A percentile compares a stretch with the other conserved stretches of the same genome.
phyloP scores from a whole-genome alignment of 2,797 vertebrate species.

The Muscicapa comitata region DNA sequence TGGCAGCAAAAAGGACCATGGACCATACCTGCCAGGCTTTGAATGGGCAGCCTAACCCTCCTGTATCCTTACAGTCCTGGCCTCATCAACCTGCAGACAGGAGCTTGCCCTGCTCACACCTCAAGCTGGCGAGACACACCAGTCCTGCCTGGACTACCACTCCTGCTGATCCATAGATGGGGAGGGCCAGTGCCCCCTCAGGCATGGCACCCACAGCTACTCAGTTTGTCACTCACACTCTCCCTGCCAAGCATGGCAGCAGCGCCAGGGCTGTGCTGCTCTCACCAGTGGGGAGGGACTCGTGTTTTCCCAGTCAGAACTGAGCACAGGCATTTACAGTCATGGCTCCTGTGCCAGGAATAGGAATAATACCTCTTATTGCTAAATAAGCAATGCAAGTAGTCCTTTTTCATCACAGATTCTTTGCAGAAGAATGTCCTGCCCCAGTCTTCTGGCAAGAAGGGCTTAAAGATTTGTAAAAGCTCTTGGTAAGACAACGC shows the following conservation, averaged over 20 bases:
- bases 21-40: too few species aligned
- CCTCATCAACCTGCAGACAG: neutral
- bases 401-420: neutral
- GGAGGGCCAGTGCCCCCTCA: neutral
- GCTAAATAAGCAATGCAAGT: neutral
- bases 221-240: accelerated
- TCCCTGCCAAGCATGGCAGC: neutral
- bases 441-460: neutral
- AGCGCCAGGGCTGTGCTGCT: neutral
- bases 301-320: accelerated
- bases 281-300: accelerated
- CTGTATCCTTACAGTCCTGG: too few species aligned
- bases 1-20: neutral
- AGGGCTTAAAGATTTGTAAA: neutral
- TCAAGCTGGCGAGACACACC: accelerated
- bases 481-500: neutral
- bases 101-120: neutral
- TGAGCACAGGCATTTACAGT: neutral
- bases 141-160: neutral
- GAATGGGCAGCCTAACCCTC: too few species aligned
- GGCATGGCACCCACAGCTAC: neutral
- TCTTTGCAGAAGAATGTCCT: neutral
- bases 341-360: neutral
- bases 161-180: neutral
- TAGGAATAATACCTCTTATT: neutral